Percentiles rank a stretch among this genome's conserved stretches.
These are phyloP conservation scores for Tyrannus savana DNA, from an alignment of 2,113 vertebrate genomes.

Conservation along the genomic window DNA sequence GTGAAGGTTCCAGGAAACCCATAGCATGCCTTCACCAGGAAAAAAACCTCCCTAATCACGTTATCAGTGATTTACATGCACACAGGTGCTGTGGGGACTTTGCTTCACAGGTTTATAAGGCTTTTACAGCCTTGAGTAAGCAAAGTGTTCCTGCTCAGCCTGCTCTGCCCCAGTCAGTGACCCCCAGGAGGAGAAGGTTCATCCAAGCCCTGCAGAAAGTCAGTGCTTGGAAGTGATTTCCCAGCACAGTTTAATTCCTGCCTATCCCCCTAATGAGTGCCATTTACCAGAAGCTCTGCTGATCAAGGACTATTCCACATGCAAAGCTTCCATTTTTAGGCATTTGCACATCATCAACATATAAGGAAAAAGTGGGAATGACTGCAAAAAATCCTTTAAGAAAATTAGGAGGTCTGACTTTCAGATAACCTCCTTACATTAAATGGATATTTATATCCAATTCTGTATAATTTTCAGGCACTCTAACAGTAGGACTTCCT, in stretches of 20 bases:
- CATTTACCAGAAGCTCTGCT: constrained; percentile 22
- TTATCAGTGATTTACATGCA: constrained; percentile 22
- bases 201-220: neutral
- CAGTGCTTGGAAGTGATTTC: neutral
- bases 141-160: neutral
- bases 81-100: neutral
- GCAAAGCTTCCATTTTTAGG: constrained; percentile 18
- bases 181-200: neutral
- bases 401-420: neutral
- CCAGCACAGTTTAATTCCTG: constrained; percentile 35
- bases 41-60: neutral
- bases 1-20: neutral
- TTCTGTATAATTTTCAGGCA: neutral
- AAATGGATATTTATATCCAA: neutral
- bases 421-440: neutral
- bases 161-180: neutral
- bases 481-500: neutral
- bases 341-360: neutral
- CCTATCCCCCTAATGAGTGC: constrained; percentile 1
- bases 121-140: constrained; percentile 1
- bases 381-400: constrained; percentile 16
- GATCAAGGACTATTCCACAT: neutral
- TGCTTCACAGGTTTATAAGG: constrained; percentile 1
- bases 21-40: neutral
- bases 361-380: neutral